Percentiles rank a stretch among this genome's conserved stretches.
Conservation (phyloP, 1,140 invertebrate species). For the Wiebesia pumilae region DNA sequence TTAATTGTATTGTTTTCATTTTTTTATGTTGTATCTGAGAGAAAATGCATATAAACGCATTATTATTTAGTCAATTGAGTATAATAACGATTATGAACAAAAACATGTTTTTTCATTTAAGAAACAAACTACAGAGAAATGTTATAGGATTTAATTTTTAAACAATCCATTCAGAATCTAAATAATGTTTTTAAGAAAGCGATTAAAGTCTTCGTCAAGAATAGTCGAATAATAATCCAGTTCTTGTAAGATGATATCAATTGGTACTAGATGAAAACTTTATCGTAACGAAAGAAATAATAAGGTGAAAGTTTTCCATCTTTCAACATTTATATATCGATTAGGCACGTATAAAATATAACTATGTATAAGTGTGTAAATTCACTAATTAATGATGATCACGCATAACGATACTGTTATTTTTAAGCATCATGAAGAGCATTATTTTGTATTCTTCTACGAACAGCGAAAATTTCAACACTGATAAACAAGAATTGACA, state of each 20-base stretch:
- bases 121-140: slow-evolving; percentile 10
- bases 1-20: neutral
- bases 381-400: slow-evolving; percentile 52
- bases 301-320: neutral
- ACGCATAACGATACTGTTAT: slow-evolving; percentile 46
- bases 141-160: slow-evolving; percentile 10
- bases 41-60: slow-evolving; percentile 44
- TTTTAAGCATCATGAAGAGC: slow-evolving; percentile 35
- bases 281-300: slow-evolving; percentile 37
- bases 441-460: slow-evolving; percentile 4
- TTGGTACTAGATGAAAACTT: slow-evolving; percentile 30
- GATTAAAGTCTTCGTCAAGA: neutral
- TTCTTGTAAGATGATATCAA: slow-evolving; percentile 28
- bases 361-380: slow-evolving; percentile 5
- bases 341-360: slow-evolving; percentile 31
- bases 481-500: slow-evolving; percentile 44
- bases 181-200: slow-evolving; percentile 1
- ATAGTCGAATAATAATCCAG: slow-evolving; percentile 5
- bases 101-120: slow-evolving; percentile 34
- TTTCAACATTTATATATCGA: slow-evolving; percentile 2
- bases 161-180: slow-evolving; percentile 22
- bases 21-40: slow-evolving; percentile 7
- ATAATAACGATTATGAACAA: slow-evolving; percentile 19
- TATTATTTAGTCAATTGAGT: slow-evolving; percentile 32
- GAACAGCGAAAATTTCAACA: slow-evolving; percentile 47